phyloP scores from a whole-genome alignment of 35 echinoderm and acorn worm genomes.

The Lytechinus pictus region DNA sequence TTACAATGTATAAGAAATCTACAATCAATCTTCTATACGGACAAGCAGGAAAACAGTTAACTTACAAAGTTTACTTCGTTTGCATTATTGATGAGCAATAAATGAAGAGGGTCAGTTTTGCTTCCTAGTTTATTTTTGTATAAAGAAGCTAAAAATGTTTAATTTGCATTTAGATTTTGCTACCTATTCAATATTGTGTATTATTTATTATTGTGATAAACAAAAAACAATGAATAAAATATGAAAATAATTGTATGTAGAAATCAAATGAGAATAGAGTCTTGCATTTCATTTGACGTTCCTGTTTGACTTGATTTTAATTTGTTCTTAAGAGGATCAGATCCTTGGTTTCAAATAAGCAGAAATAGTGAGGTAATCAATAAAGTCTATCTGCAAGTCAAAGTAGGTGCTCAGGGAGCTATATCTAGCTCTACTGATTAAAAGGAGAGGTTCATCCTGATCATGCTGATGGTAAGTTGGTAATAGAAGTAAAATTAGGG shows the following conservation, averaged over 20 bases:
- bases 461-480: too few relatives aligned
- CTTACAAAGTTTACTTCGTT: background rate
- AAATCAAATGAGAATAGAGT: background rate
- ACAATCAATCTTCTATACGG: background rate
- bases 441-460: too few relatives aligned
- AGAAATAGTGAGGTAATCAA: too few relatives aligned
- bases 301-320: too few relatives aligned
- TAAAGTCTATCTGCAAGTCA: too few relatives aligned
- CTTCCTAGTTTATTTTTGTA: conserved; percentile 38
- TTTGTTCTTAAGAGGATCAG: too few relatives aligned
- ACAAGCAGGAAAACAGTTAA: background rate
- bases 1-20: background rate
- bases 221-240: conserved; percentile 25
- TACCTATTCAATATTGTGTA: background rate
- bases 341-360: too few relatives aligned
- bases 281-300: too few relatives aligned
- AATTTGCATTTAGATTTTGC: background rate
- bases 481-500: too few relatives aligned
- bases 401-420: too few relatives aligned
- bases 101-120: background rate
- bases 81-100: conserved; percentile 31
- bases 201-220: conserved; percentile 33
- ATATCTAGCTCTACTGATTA: too few relatives aligned
- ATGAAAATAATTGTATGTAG: conserved; percentile 16
- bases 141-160: conserved; percentile 28